Evolutionary conservation across 2,888 invertebrate genomes (phyloP), one percentile per base, ranked within the genome.

Genomic region (Altica lythri): DNA sequence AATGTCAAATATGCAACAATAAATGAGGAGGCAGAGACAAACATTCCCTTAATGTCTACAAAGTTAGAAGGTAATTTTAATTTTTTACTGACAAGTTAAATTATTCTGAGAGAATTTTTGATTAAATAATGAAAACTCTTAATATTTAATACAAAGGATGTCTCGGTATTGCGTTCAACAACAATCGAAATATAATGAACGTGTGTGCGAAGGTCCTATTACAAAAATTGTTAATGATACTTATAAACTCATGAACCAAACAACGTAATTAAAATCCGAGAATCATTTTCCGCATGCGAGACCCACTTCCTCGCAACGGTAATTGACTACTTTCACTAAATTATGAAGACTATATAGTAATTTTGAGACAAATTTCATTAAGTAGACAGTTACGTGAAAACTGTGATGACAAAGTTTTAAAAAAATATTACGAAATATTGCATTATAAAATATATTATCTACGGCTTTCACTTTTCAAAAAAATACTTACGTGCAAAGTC

Each of bases 301-400:
- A 50, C 49, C 55, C 46, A 55, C 55, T 55, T 55, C 55, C 55
- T 29, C 35, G 30, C 16, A 16, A 16, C 49, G 6, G 25, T 48
- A 50, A 50, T 46, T 46, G 35, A 46, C 34, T 42, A 51, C 55
- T 55, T 55, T 55, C 55, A 55, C 55, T 46, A 46, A 46, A 46
- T 44, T 45, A 49, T 46, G 27, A 22, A 40, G 50, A 54, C 49
- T 25, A 32, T 49, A 49, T 52, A 45, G 18, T 35, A 53, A 34
- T 47, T 53, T 51, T 46, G 35, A 40, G 46, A 51, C 35, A 42
- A 43, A 55, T 55, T 46, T 48, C 16, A 51, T 51, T 45, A 51
- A 12, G 25, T 44, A 30, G 13, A 17, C 5, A 35, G 50, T 55
- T 55, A 55, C 55, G 55, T 55, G 55, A 51, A 34, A 55, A 30